Evolutionary conservation across 2,888 invertebrate genomes (phyloP), one percentile per base, ranked within the genome.

Genomic region (Mesodorylaimus sp.): DNA sequence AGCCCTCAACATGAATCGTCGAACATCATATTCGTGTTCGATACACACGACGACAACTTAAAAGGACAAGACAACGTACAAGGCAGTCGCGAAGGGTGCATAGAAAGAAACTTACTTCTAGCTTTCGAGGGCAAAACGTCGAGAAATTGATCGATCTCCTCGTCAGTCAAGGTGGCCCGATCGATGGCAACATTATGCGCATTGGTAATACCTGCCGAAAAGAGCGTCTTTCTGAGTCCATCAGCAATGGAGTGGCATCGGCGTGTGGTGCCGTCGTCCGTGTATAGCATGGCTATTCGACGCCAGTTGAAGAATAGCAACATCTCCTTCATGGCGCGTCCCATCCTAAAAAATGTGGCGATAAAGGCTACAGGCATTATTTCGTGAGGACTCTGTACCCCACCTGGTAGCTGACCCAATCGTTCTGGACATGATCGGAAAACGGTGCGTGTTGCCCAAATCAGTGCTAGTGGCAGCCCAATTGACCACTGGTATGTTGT

Each of bases 1-100:
- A 10, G 45, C 50, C 2, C 47, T 39, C 25, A 50, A 2, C 50
- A 50, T 50, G 37, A 50, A 46, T 13, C 36, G 23, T 10, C 50
- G 28, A 16, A 38, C 32, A 25, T 50, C 50, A 3, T 16, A 25
- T 38, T 50, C 50, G 42, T 46, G 46, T 29, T 50, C 50, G 25
- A 50, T 3, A 26, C 50, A 50, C 21, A 50, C 50, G 23, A 50
- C 2, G n/a, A 16, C 37, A 13, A 50, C 50, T 50, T 27, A 10
- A 44, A 19, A 39, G 21, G 7, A 32, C 10, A 32, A 32, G 10
- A 13, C 10, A 13, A n/a, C n/a, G n/a, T n/a, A 13, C 32, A 16
- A 32, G 10, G 32, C 16, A 32, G 10, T 13, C 32, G 32, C 16
- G 32, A 10, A 32, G 16, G 10, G 16, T 13, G 10, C 16, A 32